Evolutionary conservation across 2,797 vertebrate species (phyloP).

Genomic region (Myotis vivesi): DNA sequence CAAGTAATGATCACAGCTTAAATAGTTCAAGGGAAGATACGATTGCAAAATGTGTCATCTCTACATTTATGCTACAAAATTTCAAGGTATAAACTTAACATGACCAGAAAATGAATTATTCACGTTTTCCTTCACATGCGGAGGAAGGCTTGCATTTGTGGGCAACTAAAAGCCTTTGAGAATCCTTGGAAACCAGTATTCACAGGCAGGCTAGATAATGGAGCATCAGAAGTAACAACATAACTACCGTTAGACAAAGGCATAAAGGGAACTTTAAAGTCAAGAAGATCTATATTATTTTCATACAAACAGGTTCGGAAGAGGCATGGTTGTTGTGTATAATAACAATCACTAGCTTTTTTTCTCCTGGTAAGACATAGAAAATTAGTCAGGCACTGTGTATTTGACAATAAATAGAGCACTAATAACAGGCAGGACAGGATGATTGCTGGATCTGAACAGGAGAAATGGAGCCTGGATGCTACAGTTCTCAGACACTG

Average conservation of each 20-base stretch:
- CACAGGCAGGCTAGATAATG: not conserved
- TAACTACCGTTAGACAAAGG: not conserved
- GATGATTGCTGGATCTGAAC: not conserved
- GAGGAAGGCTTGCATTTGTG: slow-evolving; percentile 37
- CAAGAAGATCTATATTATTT: not conserved
- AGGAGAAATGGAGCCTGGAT: not conserved
- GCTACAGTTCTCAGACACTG: not conserved
- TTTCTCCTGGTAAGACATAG: not conserved
- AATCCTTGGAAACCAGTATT: not conserved
- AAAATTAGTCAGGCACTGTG: slow-evolving; percentile 3
- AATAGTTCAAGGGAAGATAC: not conserved
- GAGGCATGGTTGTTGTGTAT: not conserved
- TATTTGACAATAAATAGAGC: not conserved
- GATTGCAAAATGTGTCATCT: not conserved
- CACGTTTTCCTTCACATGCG: slow-evolving; percentile 21
- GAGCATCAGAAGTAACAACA: not conserved
- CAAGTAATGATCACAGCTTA: not conserved
- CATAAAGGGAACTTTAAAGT: not conserved
- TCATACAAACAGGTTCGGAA: not conserved
- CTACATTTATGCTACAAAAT: slow-evolving; percentile 20
- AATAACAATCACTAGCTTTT: not conserved
- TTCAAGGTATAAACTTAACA: slow-evolving; percentile 47
- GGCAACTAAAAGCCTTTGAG: slow-evolving; percentile 34
- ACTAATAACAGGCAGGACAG: not conserved
- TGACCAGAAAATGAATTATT: slow-evolving; percentile 54